phyloP scores from a whole-genome alignment of 1,140 invertebrate genomes.

The Gerris buenoi region DNA sequence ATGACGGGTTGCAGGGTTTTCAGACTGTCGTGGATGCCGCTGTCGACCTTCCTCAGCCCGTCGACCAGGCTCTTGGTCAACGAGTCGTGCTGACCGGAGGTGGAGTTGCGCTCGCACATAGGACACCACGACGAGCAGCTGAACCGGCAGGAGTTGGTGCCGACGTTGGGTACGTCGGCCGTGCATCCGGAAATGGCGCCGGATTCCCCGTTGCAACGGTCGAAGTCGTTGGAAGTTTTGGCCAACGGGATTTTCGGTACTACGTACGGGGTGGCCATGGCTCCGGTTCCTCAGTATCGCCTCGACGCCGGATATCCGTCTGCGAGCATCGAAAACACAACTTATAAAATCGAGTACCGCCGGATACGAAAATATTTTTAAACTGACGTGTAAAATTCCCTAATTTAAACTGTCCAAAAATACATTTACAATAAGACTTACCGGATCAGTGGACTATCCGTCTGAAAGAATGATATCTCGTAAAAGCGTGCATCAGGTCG shows the following conservation, averaged over 20 bases:
- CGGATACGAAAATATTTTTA: neutral
- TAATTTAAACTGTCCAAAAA: no score
- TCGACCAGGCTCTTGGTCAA: neutral
- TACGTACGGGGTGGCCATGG: slow-evolving; percentile 11
- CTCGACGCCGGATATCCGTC: neutral
- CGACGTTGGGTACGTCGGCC: neutral
- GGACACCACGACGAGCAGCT: slow-evolving; percentile 3
- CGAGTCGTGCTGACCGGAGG: neutral
- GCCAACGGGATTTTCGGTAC: slow-evolving; percentile 9
- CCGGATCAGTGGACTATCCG: no score
- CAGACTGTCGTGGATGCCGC: neutral
- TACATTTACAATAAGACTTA: no score
- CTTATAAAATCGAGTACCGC: neutral
- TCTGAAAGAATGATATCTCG: neutral
- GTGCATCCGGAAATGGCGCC: neutral
- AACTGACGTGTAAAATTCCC: neutral
- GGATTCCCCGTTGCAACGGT: neutral
- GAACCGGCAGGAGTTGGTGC: neutral
- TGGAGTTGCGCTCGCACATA: neutral
- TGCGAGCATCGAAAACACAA: neutral
- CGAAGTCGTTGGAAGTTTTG: neutral
- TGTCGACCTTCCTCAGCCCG: neutral
- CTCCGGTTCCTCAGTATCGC: no score
- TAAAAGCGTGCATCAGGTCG: neutral
- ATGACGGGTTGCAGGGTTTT: neutral